Conservation (phyloP, 30 jellyfish, hydroid and myxozoan genomes). For the Mastigias papua region DNA sequence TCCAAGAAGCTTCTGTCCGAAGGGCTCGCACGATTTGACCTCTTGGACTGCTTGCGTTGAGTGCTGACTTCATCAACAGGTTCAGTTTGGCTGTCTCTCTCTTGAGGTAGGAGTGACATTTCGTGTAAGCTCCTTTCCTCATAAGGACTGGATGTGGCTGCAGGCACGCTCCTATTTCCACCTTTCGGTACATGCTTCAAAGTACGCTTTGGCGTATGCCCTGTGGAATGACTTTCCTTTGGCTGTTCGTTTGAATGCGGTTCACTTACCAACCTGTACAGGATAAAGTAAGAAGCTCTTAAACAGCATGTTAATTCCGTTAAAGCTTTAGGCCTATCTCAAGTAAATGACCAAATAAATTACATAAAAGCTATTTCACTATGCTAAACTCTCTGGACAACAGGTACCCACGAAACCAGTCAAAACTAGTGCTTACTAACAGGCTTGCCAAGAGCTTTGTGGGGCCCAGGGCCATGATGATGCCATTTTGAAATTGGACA, state of each 20-base stretch:
- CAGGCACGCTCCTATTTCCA: conserved; percentile 35
- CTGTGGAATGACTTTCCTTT: conserved; percentile 7
- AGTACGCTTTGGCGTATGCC: conserved; percentile 11
- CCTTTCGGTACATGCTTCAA: conserved; percentile 1
- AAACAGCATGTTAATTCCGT: too few species aligned
- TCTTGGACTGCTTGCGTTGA: conserved; percentile 17
- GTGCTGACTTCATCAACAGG: conserved; percentile 25
- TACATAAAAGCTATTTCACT: too few species aligned
- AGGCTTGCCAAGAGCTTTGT: too few species aligned
- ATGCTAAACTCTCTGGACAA: too few species aligned
- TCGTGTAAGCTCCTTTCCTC: conserved; percentile 17
- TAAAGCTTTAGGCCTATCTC: too few species aligned
- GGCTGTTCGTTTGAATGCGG: too few species aligned
- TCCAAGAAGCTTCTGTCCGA: conserved; percentile 37
- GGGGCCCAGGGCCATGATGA: too few species aligned
- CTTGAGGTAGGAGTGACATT: neutral
- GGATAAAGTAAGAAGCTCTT: too few species aligned
- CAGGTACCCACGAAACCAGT: too few species aligned
- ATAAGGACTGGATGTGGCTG: conserved; percentile 75
- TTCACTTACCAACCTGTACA: neutral
- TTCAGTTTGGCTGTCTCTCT: neutral
- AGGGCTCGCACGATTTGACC: conserved; percentile 15
- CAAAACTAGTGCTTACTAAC: too few species aligned
- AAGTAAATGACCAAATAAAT: too few species aligned
- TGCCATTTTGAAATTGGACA: too few species aligned